phyloP scores from a whole-genome alignment of 2,113 vertebrate genomes.

The Charina bottae region DNA sequence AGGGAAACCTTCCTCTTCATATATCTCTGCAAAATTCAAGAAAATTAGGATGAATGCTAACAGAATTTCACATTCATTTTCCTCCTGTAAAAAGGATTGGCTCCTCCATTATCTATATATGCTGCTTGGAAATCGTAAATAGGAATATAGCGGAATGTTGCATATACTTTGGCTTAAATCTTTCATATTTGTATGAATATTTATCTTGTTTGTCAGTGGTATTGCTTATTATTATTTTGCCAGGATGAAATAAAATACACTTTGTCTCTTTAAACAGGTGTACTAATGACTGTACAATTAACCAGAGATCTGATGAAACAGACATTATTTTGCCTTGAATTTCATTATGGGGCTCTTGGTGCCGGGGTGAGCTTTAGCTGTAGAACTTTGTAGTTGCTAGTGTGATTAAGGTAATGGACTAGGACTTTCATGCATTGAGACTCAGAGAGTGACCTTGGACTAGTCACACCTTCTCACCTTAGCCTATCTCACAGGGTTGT shows the following conservation, averaged over 20 bases:
- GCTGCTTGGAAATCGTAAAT: background rate
- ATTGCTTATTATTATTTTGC: background rate
- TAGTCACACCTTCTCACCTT: background rate
- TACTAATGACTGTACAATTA: background rate
- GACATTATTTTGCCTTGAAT: background rate
- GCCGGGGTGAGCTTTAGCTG: background rate
- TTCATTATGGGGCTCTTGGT: conserved; percentile 20
- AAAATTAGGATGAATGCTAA: background rate
- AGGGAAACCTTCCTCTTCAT: background rate
- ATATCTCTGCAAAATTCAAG: background rate
- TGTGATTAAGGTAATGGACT: background rate
- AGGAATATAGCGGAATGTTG: background rate
- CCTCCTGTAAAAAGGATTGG: background rate
- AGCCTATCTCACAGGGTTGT: background rate
- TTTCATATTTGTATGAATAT: conserved; percentile 7
- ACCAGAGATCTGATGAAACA: conserved; percentile 16
- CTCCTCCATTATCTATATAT: conserved; percentile 25
- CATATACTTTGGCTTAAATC: background rate
- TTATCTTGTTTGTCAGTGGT: background rate
- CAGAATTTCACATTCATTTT: conserved; percentile 7
- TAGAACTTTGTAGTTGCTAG: background rate
- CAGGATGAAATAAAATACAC: background rate
- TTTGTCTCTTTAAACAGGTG: background rate
- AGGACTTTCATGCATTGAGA: background rate
- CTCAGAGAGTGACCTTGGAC: background rate